Base-by-base conservation (phyloP, 2,888 invertebrate genomes). In the Leptogaster cylindrica region DNA sequence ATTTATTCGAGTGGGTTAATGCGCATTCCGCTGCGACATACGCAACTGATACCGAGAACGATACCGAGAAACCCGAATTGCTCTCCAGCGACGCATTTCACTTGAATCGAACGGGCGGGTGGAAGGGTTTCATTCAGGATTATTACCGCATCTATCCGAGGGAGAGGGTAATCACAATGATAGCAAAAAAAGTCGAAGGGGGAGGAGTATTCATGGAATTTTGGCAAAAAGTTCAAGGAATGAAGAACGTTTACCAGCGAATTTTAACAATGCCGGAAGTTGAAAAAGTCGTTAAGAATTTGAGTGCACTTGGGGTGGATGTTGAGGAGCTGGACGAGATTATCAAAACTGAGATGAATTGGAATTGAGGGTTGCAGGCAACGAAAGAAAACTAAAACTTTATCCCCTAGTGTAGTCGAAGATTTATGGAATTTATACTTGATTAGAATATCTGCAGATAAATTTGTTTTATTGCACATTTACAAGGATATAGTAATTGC, bases 301-400 rank as follows among this genome's bases (percentile, higher is more conserved):
- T 48, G 44, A 51, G 46, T 18, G 20, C 28, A 5, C 46, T 63
- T 44, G 44, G 44, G 18, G 27, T 63, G 12, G 46, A 63, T 46
- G 41, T 44, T 3, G 7, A 63, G 39, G 41, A 50, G 36, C 55
- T 65, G 36, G 50, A 68, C 41, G 27, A 10, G 39, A 39, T 58
- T 23, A 12, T 58, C 5, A 44, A 31, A 10, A 10, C 3, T 10
- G 27, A 25, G 10, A 12, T 63, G 27, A 5, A 16, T 6, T 63
- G 63, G 63, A 63, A 27, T 27, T 61, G 36, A 61, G 28, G n/a
- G n/a, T n/a, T 33, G 33, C n/a, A n/a, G n/a, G n/a, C n/a, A n/a
- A n/a, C n/a, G n/a, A n/a, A n/a, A n/a, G n/a, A n/a, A n/a, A n/a
- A n/a, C n/a, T n/a, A n/a, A n/a, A n/a, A n/a, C n/a, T n/a, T n/a